phyloP scores from a whole-genome alignment of 37 sponge, comb jelly and placozoan genomes.

The Theonella swinhoei region DNA sequence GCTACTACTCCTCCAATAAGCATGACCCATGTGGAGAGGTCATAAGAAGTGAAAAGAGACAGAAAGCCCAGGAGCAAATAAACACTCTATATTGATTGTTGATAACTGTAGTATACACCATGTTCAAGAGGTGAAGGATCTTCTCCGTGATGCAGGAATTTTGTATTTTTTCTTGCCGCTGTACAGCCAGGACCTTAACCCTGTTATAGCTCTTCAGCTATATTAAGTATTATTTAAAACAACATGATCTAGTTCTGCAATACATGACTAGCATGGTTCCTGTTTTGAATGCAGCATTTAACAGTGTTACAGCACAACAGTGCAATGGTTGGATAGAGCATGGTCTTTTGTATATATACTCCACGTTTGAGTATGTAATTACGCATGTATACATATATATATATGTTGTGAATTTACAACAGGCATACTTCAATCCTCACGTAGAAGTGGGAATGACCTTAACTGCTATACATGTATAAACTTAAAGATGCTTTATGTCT shows the following conservation, averaged over 20 bases:
- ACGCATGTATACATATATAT: no score
- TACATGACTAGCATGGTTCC: neutral
- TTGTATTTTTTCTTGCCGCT: neutral
- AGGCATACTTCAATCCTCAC: no score
- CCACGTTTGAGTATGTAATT: no score
- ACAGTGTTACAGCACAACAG: slow-evolving; percentile 3
- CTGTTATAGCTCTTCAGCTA: neutral
- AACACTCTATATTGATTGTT: slow-evolving; percentile 29
- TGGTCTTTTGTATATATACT: neutral
- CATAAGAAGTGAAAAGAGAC: no score
- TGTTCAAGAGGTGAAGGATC: neutral
- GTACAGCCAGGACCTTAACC: neutral
- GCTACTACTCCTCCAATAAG: no score
- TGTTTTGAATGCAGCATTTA: neutral
- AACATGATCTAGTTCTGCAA: slow-evolving; percentile 13
- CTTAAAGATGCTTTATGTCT: no score
- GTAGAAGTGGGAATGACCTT: no score
- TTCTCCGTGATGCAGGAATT: neutral
- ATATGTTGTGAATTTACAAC: no score
- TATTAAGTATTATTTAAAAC: slow-evolving; percentile 22
- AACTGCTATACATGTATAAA: neutral
- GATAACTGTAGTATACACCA: neutral
- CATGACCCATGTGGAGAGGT: no score
- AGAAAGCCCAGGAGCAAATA: neutral
- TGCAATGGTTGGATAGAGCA: slow-evolving; percentile 19